phyloP scores from a whole-genome alignment of 2,888 invertebrate species.

The Eumerus sabulonum region DNA sequence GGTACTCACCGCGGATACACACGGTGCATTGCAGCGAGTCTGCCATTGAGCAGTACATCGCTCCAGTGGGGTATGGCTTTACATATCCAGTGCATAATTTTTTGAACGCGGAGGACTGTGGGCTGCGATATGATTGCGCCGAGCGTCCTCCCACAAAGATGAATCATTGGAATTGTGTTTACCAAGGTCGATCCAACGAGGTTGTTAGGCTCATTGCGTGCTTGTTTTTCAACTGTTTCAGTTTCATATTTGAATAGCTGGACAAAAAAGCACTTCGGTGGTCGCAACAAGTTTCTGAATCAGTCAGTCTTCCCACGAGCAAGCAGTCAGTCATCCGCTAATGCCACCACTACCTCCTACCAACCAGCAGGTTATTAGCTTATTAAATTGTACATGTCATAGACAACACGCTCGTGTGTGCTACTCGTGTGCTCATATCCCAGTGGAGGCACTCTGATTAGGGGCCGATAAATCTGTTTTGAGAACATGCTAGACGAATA shows the following conservation, averaged over 20 bases:
- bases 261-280: too few relatives aligned
- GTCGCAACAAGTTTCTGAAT: conserved; percentile 48
- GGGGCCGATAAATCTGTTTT: conserved; percentile 57
- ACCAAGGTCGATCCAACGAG: neutral
- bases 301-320: conserved; percentile 36
- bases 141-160: conserved; percentile 48
- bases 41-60: conserved; percentile 37
- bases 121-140: conserved; percentile 58
- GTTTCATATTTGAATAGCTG: too few relatives aligned
- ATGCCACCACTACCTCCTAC: too few relatives aligned
- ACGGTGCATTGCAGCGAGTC: conserved; percentile 59
- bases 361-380: conserved; percentile 34
- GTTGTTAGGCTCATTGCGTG: neutral
- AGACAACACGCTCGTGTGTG: conserved; percentile 22
- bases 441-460: conserved; percentile 27
- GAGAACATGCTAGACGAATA: neutral
- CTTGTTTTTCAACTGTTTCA: neutral
- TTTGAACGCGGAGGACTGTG: conserved; percentile 71
- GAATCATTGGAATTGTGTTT: neutral
- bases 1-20: conserved; percentile 50
- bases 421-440: too few relatives aligned
- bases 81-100: conserved; percentile 79
- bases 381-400: conserved; percentile 54
- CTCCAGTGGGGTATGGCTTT: conserved; percentile 79
- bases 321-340: neutral